Conservation (phyloP, 2,113 vertebrate genomes). For the Anhinga rufa region DNA sequence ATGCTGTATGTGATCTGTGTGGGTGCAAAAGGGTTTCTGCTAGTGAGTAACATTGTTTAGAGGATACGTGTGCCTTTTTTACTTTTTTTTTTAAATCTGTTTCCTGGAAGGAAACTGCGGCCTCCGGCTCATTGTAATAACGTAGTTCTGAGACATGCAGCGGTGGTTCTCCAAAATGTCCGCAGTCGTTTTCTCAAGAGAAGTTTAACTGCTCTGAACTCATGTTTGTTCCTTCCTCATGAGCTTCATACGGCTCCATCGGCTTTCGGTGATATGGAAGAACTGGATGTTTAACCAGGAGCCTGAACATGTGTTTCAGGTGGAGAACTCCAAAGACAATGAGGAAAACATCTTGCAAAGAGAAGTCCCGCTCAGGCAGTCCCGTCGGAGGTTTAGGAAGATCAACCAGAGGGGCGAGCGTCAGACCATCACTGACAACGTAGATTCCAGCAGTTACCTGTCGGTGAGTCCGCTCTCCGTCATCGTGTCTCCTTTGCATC, state of each 20-base stretch:
- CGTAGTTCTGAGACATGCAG: background rate
- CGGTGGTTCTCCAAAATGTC: background rate
- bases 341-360: slow-evolving; percentile 83
- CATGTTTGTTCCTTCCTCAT: slow-evolving; percentile 66
- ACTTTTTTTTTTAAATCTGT: slow-evolving; percentile 26
- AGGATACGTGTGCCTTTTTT: slow-evolving; percentile 27
- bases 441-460: slow-evolving; percentile 74
- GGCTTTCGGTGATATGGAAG: slow-evolving; percentile 82
- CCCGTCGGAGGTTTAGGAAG: slow-evolving; percentile 83
- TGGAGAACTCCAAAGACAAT: slow-evolving; percentile 89
- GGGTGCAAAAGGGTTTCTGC: slow-evolving; percentile 18
- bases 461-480: slow-evolving; percentile 73
- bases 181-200: background rate
- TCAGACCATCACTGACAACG: slow-evolving; percentile 87
- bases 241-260: slow-evolving; percentile 79
- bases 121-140: slow-evolving; percentile 57
- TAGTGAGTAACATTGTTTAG: slow-evolving; percentile 28
- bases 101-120: slow-evolving; percentile 87
- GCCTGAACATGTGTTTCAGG: slow-evolving; percentile 85
- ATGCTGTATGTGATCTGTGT: background rate
- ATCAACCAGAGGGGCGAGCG: slow-evolving; percentile 87
- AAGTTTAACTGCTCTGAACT: background rate
- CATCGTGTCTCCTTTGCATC: too few relatives aligned
- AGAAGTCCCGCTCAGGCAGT: slow-evolving; percentile 81
- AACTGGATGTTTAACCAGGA: slow-evolving; percentile 91